Evolutionary conservation across 2,888 invertebrate genomes (phyloP).

Genomic region (Holacanthella duospinosa): DNA sequence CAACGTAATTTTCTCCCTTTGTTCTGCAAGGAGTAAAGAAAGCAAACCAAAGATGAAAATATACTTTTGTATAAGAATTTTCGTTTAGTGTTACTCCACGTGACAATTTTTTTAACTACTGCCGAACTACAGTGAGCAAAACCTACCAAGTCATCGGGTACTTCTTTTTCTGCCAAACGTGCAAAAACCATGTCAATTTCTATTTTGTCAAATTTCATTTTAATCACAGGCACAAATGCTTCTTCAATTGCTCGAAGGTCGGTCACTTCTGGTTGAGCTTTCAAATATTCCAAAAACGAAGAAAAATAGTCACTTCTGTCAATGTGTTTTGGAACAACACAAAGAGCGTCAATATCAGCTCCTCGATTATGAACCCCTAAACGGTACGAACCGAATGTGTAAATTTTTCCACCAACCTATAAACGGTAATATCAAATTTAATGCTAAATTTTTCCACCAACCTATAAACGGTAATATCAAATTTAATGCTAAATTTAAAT

Average conservation of each 20-base stretch:
- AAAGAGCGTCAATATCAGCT: constrained; percentile 96
- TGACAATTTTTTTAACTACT: no score
- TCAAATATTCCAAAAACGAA: constrained; percentile 85
- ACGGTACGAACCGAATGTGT: constrained; percentile 97
- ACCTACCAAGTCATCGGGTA: constrained; percentile 62
- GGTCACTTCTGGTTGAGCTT: constrained; percentile 71
- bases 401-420: constrained; percentile 90
- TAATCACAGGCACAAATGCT: constrained; percentile 97
- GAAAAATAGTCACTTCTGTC: constrained; percentile 87
- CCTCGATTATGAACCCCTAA: constrained; percentile 90
- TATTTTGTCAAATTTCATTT: constrained; percentile 96
- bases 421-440: constrained; percentile 27
- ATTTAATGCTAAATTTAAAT: constrained; percentile 23
- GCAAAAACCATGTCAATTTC: constrained; percentile 99
- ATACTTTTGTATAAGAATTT: not conserved
- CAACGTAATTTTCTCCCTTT: no score
- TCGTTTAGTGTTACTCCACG: not conserved
- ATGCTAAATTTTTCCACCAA: constrained; percentile 91
- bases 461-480: constrained; percentile 41
- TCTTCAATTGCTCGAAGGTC: constrained; percentile 87
- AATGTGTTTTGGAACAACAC: constrained; percentile 94
- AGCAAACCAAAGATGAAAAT: no score
- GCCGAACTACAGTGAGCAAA: not conserved
- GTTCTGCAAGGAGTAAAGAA: no score
- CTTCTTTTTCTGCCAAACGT: constrained; percentile 83